Evolutionary conservation across 1,140 invertebrate genomes (phyloP).

Genomic region (Physella acuta): DNA sequence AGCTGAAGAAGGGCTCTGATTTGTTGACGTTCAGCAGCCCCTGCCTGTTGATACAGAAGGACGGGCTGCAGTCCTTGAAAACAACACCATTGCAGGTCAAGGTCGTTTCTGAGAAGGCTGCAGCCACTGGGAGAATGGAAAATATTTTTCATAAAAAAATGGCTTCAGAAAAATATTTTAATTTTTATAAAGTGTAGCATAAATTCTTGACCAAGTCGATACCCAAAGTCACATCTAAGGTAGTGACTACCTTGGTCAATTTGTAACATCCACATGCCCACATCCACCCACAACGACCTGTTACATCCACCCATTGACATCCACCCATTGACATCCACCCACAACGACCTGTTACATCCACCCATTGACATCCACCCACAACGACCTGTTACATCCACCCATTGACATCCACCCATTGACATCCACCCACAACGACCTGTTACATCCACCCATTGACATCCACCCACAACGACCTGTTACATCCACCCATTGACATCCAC

Average conservation of each 20-base stretch:
- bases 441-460: too few relatives aligned
- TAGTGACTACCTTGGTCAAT: background rate
- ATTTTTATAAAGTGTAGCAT: background rate
- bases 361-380: too few relatives aligned
- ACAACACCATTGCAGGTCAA: constrained; percentile 54
- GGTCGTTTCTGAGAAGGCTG: constrained; percentile 53
- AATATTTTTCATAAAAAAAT: background rate
- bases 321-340: too few relatives aligned
- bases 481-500: too few relatives aligned
- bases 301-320: too few relatives aligned
- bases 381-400: too few relatives aligned
- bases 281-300: too few relatives aligned
- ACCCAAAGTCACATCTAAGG: background rate
- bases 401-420: too few relatives aligned
- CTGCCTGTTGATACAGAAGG: constrained; percentile 57
- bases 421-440: too few relatives aligned
- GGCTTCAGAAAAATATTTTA: background rate
- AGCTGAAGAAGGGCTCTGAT: constrained; percentile 53
- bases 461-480: too few relatives aligned
- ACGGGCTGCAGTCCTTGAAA: constrained; percentile 58
- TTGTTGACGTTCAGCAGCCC: constrained; percentile 58
- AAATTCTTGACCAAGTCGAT: too few relatives aligned
- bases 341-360: too few relatives aligned
- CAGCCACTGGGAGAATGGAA: constrained; percentile 46
- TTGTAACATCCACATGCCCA: background rate